These are phyloP conservation scores for Zaprionus africanus DNA, from an alignment of 1,140 invertebrate genomes.

Conservation along the genomic window DNA sequence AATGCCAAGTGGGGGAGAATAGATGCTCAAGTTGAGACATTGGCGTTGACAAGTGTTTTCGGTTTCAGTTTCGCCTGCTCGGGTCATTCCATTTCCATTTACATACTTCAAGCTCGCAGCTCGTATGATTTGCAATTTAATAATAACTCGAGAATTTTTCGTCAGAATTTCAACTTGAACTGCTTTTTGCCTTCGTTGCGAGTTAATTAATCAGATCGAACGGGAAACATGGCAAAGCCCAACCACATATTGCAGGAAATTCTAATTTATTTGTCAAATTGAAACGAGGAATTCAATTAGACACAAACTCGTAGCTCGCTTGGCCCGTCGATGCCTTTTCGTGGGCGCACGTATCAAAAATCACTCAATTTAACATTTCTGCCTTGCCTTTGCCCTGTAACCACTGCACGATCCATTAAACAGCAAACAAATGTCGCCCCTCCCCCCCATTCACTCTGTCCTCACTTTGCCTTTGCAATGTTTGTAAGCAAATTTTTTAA, in stretches of 20 bases:
- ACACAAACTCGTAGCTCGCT: constrained; percentile 31
- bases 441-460: neutral
- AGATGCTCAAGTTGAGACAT: constrained; percentile 70
- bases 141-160: neutral
- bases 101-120: constrained; percentile 7
- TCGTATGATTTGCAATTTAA: neutral
- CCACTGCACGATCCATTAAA: constrained; percentile 70
- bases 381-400: constrained; percentile 19
- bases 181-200: neutral
- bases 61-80: constrained; percentile 11
- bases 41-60: constrained; percentile 77
- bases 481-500: constrained; percentile 78
- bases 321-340: constrained; percentile 16
- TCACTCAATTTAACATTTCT: constrained; percentile 73
- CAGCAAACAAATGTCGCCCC: constrained; percentile 63
- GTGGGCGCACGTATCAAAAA: constrained; percentile 54
- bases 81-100: constrained; percentile 9
- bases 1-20: constrained; percentile 14
- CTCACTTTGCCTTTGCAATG: constrained; percentile 19
- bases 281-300: constrained; percentile 63
- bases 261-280: constrained; percentile 46
- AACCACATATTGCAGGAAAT: neutral
- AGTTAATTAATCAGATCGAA: neutral
- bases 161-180: neutral
- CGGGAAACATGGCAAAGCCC: constrained; percentile 25